phyloP scores from a whole-genome alignment of 2,113 vertebrate genomes.

The Cervus canadensis region DNA sequence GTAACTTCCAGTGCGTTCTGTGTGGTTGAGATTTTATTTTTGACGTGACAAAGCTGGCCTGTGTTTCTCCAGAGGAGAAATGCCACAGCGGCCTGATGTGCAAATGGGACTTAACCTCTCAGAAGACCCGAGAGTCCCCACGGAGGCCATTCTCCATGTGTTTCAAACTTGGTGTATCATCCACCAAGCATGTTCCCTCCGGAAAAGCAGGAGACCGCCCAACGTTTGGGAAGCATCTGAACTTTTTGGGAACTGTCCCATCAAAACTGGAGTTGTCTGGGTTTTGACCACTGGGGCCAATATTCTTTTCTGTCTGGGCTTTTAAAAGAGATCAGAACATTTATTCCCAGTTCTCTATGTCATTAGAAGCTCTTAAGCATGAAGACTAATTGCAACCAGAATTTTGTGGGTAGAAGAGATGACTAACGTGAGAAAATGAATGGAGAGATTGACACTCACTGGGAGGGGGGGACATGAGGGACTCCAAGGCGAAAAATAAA shows the following conservation, averaged over 20 bases:
- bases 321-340: conserved; percentile 65
- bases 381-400: conserved; percentile 57
- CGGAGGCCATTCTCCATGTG: conserved; percentile 64
- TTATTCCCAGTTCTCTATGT: conserved; percentile 53
- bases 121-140: conserved; percentile 51
- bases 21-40: conserved; percentile 42
- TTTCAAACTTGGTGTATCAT: conserved; percentile 68
- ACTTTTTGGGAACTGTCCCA: conserved; percentile 74
- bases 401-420: conserved; percentile 31
- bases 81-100: not conserved
- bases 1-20: not conserved
- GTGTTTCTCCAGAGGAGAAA: conserved; percentile 13
- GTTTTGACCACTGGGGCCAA: conserved; percentile 71
- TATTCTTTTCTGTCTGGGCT: conserved; percentile 73
- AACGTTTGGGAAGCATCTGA: conserved; percentile 73
- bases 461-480: not conserved
- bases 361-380: conserved; percentile 41
- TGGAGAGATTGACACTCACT: not conserved
- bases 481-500: conserved; percentile 19
- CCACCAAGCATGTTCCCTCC: conserved; percentile 67
- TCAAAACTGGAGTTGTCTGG: conserved; percentile 76
- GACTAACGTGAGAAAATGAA: conserved; percentile 63
- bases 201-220: conserved; percentile 75
- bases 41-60: not conserved
- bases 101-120: conserved; percentile 52